Base-by-base conservation (phyloP, 2,113 vertebrate genomes). In the Astur gentilis region DNA sequence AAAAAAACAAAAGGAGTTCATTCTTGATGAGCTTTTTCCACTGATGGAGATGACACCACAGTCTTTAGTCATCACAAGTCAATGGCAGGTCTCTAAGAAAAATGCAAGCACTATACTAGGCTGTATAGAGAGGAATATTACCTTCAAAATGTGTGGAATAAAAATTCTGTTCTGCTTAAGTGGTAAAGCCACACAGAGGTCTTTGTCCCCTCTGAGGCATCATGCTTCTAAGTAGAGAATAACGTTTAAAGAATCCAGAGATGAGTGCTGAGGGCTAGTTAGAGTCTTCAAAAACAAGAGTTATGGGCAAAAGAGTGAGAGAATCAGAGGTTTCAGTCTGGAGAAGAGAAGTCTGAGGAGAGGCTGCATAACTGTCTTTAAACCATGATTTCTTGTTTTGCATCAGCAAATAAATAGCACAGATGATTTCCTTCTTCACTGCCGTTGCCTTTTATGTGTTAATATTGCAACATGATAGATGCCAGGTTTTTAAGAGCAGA, bases 401-500 rank as follows among this genome's bases (percentile, higher is more conserved):
- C 22, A 36, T 87, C 26, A 52, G 38, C 29, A 87, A 72, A 67
- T 31, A 83, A 92, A 80, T 52, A 58, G 9, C 25, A 64, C 20
- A 89, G 47, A 79, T 75, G 2, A 91, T 67, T 89, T 91, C 47
- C 34, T 85, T 73, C 60, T 92, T 84, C 34, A 40, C 16, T 72
- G 26, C 18, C 71, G 20, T 84, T 95, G 73, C 50, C 84, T 93
- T 91, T 94, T 84, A 67, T 87, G 10, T 76, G 36, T 87, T 79
- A 89, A 75, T 76, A 89, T 52, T 76, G 32, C 34, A 90, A n/a
- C 29, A 81, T 38, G 71, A 83, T 15, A 6, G 2, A 86, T 66
- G 58, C 72, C 87, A 66, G 29, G 16, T 83, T 93, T 91, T 82
- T 71, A 72, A 84, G 38, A 94, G 23, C n/a, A 89, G 76, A 84